Conservation (phyloP, 2,113 vertebrate genomes). For the Varanus komodoensis region DNA sequence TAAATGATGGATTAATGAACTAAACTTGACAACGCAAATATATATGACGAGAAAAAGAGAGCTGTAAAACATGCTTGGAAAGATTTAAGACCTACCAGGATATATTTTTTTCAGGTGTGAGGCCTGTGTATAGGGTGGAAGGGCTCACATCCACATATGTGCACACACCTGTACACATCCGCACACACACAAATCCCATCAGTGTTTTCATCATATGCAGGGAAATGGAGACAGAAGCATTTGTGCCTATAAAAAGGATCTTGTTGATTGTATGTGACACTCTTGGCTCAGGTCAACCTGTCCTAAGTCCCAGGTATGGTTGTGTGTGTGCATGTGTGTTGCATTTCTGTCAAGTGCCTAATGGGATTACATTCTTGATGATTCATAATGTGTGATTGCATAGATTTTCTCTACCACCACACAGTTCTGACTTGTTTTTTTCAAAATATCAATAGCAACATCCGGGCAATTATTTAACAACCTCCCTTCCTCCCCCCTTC, state of each 20-base stretch:
- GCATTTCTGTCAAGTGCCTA: slow-evolving; percentile 74
- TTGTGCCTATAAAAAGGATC: slow-evolving; percentile 35
- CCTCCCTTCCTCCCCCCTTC: too few species aligned
- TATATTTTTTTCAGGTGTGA: too few species aligned
- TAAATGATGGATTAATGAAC: too few species aligned
- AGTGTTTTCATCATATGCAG: slow-evolving; percentile 74
- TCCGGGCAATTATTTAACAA: too few species aligned
- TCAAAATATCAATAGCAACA: too few species aligned
- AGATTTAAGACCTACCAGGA: neutral
- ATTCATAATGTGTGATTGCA: slow-evolving; percentile 78
- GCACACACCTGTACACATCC: too few species aligned
- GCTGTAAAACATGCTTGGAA: neutral
- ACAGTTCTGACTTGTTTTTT: too few species aligned
- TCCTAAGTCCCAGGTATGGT: slow-evolving; percentile 73
- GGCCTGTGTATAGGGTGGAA: too few species aligned
- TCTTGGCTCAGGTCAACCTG: slow-evolving; percentile 70
- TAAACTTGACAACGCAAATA: neutral
- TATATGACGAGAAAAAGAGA: neutral
- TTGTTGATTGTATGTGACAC: slow-evolving; percentile 73
- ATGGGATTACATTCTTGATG: slow-evolving; percentile 78
- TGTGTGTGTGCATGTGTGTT: slow-evolving; percentile 33
- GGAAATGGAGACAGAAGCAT: slow-evolving; percentile 50
- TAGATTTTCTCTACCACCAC: slow-evolving; percentile 4
- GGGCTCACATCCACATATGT: too few species aligned
- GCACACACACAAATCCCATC: slow-evolving; percentile 65